Evolutionary conservation across 2,797 vertebrate genomes (phyloP).

Genomic region (Pristis pectinata): DNA sequence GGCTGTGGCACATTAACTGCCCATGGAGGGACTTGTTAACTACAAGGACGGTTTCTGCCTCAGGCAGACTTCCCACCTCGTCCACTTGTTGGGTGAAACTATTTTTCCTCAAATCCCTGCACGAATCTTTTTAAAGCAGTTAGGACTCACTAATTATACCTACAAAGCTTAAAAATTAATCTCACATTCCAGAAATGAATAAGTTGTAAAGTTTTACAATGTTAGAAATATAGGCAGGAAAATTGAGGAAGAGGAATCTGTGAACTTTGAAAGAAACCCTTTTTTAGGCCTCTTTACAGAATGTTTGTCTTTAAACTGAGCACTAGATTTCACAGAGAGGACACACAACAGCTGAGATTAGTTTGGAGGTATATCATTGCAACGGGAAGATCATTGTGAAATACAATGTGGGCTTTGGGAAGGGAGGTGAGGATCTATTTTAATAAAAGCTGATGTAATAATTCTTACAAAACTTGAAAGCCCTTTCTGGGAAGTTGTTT

Average conservation of each 20-base stretch:
- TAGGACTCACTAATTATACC: no score
- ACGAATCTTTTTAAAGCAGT: no score
- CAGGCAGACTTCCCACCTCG: no score
- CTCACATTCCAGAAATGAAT: not conserved
- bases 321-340: not conserved
- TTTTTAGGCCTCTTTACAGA: not conserved
- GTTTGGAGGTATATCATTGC: not conserved
- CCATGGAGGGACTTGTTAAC: no score
- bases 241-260: not conserved
- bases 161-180: not conserved
- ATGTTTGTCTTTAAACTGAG: not conserved
- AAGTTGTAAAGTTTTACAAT: not conserved
- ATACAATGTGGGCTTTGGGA: not conserved
- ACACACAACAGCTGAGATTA: not conserved
- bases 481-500: not conserved
- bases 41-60: no score
- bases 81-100: no score
- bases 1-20: no score
- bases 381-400: not conserved
- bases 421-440: not conserved
- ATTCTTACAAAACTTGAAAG: not conserved
- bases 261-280: not conserved
- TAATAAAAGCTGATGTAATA: not conserved
- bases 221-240: not conserved
- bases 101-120: no score